These are phyloP conservation scores for Amazona vittata DNA, from an alignment of 2,113 vertebrate species.

Conservation along the genomic window DNA sequence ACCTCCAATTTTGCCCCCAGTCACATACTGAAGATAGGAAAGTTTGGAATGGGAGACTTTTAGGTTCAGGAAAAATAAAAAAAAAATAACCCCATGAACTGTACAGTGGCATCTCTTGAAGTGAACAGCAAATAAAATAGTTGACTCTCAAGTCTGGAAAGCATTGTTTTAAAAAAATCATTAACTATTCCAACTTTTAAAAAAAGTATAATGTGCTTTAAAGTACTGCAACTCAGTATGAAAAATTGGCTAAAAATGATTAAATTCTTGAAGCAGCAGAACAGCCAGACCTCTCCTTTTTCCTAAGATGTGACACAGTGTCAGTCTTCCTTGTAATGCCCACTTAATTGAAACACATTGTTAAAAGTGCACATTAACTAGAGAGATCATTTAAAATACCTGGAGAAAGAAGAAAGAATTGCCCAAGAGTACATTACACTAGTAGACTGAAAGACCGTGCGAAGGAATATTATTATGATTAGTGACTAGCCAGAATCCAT, in stretches of 20 bases:
- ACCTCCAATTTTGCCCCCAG: neutral
- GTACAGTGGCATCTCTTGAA: neutral
- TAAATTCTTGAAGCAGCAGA: neutral
- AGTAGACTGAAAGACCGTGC: neutral
- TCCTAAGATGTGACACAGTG: neutral
- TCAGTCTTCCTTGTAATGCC: neutral
- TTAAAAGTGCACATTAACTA: neutral
- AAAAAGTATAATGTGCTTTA: neutral
- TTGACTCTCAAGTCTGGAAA: neutral
- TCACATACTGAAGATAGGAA: neutral
- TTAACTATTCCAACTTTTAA: neutral
- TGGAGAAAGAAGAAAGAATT: neutral
- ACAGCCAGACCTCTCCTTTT: neutral
- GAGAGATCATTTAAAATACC: neutral
- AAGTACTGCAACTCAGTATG: neutral
- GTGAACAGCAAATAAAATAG: neutral
- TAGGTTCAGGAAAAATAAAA: neutral
- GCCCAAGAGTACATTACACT: neutral
- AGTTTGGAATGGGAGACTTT: neutral
- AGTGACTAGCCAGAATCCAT: neutral
- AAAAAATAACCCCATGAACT: fast-evolving
- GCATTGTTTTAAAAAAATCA: neutral
- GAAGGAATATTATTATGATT: neutral
- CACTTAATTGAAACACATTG: neutral
- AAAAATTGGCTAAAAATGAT: neutral